Evolutionary conservation across 1,140 invertebrate genomes (phyloP), one percentile per base, ranked within the genome.

Genomic region (Phymastichus coffea): DNA sequence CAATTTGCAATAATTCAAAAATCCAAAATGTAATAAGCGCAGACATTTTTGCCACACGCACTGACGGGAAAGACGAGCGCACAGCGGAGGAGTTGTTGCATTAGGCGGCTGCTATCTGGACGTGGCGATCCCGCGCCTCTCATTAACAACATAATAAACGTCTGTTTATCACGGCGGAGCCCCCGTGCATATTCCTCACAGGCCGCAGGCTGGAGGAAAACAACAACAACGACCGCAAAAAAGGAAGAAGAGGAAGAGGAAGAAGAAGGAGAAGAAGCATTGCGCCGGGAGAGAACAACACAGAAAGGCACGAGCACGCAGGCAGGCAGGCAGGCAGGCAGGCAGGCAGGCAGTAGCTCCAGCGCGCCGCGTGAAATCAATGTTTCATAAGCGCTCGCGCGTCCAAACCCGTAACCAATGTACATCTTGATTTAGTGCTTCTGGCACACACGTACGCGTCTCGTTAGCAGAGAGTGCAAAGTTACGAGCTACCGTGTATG

Each of bases 371-470:
- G 76, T 78, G 78, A 78, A 79, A 80, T 78, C 78, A 80, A 79
- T 79, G 78, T 80, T 80, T 79, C 75, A 75, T 78, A 78, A 77
- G 75, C 75, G 71, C 66, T 72, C 66, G 73, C 67, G 71, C 66
- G 67, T 72, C 69, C 69, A 74, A 70, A 77, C 73, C 75, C 75
- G 72, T 80, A 75, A 78, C 77, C 73, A 80, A 80, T 79, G 77
- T 78, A 80, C 76, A 74, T 79, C 78, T 80, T 80, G 78, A 80
- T 80, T 79, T 80, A 80, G 76, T 80, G 69, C 71, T 67, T 76
- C 71, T 69, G 70, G 73, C 72, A 68, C 44, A 55, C 38, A 53
- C n/a, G 30, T 25, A 71, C 68, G 70, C 67, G 70, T 75, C 71
- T 80, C 76, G 76, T 80, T 78, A 78, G 74, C 70, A 68, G 69